phyloP scores from a whole-genome alignment of 1,140 invertebrate species.

The Dinoponera quadriceps region DNA sequence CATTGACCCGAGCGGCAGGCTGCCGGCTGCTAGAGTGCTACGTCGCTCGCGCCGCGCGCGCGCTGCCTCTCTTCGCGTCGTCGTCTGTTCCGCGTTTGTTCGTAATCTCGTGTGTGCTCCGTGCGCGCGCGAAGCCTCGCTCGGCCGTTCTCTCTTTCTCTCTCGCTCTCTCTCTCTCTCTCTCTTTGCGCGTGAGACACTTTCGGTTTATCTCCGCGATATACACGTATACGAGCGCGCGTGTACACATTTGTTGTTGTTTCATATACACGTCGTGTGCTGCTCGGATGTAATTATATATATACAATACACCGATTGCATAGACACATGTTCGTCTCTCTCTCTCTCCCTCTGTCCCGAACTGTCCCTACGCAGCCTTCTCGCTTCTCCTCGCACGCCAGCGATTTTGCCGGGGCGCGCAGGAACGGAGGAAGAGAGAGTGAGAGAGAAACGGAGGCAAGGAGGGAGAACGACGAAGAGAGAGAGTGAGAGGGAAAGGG shows the following conservation, averaged over 20 bases:
- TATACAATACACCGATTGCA: not conserved
- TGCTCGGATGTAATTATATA: not conserved
- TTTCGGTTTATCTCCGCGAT: too few species aligned
- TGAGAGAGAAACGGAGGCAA: slow-evolving; percentile 35
- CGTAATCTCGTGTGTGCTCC: slow-evolving; percentile 74
- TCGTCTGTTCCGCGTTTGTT: slow-evolving; percentile 74
- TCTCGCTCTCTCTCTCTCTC: not conserved
- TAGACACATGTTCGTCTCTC: slow-evolving; percentile 18
- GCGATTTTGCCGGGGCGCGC: slow-evolving; percentile 66
- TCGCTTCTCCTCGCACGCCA: slow-evolving; percentile 65
- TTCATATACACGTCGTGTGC: not conserved
- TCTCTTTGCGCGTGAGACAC: not conserved
- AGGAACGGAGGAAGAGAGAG: slow-evolving; percentile 27
- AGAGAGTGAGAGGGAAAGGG: slow-evolving; percentile 5
- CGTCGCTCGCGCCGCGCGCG: slow-evolving; percentile 77
- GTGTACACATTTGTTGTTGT: not conserved
- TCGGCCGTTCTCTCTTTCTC: not conserved
- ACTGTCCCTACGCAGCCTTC: slow-evolving; percentile 49
- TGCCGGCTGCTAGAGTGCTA: slow-evolving; percentile 84
- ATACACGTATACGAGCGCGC: too few species aligned
- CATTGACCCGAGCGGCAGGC: slow-evolving; percentile 85
- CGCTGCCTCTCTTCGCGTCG: slow-evolving; percentile 67
- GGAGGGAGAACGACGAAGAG: slow-evolving; percentile 18
- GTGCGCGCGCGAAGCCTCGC: slow-evolving; percentile 62
- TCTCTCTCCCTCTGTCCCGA: slow-evolving; percentile 26